A percentile compares a stretch with the other conserved stretches of the same genome.
phyloP scores from a whole-genome alignment of 2,797 vertebrate species.

The Apogon hyalosoma region DNA sequence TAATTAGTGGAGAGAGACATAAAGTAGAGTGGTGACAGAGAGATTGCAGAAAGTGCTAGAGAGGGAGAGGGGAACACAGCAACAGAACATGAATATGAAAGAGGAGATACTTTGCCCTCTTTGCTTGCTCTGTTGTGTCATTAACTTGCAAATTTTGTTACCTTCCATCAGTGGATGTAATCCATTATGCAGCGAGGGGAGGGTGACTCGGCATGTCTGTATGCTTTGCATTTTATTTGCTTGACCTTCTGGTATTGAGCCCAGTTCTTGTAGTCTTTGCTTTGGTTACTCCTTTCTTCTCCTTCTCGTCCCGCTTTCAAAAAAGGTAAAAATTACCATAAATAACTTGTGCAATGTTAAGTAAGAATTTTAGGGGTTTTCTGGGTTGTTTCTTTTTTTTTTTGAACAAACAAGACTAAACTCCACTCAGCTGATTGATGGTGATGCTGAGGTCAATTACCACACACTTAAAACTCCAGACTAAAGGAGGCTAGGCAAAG shows the following conservation, averaged over 20 bases:
- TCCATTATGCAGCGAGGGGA: conserved; percentile 61
- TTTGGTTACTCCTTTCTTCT: conserved; percentile 21
- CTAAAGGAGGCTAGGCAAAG: not conserved
- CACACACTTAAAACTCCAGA: not conserved
- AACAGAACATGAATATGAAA: conserved; percentile 82
- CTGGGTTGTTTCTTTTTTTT: too few species aligned
- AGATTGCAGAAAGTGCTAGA: conserved; percentile 34
- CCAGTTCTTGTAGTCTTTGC: conserved; percentile 20
- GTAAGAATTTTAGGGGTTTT: conserved; percentile 2
- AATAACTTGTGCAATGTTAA: conserved; percentile 24
- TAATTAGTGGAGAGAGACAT: conserved; percentile 57
- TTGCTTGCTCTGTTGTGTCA: conserved; percentile 76
- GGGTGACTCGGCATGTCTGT: conserved; percentile 55
- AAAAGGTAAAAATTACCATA: not conserved
- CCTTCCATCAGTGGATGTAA: conserved; percentile 70
- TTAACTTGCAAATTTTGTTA: conserved; percentile 83
- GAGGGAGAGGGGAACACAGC: conserved; percentile 36
- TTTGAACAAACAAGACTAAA: not conserved
- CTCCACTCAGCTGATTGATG: not conserved
- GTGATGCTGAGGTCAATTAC: not conserved
- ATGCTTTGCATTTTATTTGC: conserved; percentile 62
- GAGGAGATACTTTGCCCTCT: conserved; percentile 74
- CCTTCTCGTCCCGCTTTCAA: not conserved
- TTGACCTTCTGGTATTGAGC: conserved; percentile 65
- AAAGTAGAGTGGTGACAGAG: conserved; percentile 45